phyloP scores from a whole-genome alignment of 2,797 vertebrate genomes.

The Anguilla marmorata region DNA sequence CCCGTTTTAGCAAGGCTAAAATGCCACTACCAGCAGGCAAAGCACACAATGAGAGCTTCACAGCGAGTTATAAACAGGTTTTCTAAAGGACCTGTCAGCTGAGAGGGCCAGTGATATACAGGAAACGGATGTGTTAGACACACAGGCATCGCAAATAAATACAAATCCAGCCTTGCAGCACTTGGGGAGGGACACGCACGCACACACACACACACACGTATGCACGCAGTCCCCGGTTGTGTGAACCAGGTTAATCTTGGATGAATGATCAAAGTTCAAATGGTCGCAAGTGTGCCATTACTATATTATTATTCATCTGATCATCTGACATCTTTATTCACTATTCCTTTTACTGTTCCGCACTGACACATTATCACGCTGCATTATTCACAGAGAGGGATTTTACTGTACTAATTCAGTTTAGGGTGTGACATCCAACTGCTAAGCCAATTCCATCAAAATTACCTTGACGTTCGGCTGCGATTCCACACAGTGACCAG shows the following conservation, averaged over 20 bases:
- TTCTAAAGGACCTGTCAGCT: neutral
- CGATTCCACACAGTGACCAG: constrained; percentile 62
- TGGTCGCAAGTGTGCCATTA: neutral
- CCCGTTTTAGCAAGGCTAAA: neutral
- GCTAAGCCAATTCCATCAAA: neutral
- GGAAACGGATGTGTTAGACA: neutral
- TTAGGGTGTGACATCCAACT: neutral
- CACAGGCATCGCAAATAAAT: neutral
- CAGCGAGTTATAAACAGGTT: neutral
- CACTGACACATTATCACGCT: neutral
- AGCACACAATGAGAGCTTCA: neutral
- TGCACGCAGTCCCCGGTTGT: neutral
- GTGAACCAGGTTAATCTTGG: neutral
- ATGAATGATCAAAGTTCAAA: neutral
- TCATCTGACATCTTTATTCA: neutral
- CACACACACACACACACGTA: neutral
- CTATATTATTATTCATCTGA: neutral
- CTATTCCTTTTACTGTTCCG: neutral
- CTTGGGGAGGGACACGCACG: neutral
- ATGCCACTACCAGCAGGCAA: neutral
- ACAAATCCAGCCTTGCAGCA: neutral
- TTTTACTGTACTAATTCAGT: neutral
- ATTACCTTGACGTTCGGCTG: constrained; percentile 47
- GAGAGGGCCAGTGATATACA: neutral
- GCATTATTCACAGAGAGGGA: neutral